phyloP scores from a whole-genome alignment of 2,888 invertebrate species.

The Lampropteryx suffumata region DNA sequence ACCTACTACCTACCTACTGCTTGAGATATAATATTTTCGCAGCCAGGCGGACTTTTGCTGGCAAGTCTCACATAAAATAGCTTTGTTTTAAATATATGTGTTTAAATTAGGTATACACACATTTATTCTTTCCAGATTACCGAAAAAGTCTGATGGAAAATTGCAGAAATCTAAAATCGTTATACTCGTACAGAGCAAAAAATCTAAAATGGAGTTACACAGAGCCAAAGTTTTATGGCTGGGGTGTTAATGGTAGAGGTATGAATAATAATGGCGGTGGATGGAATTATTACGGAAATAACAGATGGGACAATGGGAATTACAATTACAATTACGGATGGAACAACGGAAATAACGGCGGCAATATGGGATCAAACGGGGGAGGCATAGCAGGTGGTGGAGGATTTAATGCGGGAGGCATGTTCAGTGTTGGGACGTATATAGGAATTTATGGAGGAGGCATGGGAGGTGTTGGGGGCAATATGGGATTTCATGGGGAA shows the following conservation, averaged over 20 bases:
- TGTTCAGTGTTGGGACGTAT: no score
- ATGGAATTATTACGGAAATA: neutral
- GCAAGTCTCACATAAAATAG: no score
- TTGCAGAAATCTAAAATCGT: conserved; percentile 29
- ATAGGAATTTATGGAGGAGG: no score
- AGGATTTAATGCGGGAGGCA: no score
- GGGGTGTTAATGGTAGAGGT: neutral
- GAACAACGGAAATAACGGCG: neutral
- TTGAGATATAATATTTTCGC: no score
- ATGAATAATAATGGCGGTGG: neutral
- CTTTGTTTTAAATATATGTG: no score
- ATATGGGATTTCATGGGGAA: neutral
- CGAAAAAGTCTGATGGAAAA: conserved; percentile 30
- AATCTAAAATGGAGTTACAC: neutral
- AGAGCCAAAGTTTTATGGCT: no score
- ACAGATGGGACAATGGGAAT: neutral
- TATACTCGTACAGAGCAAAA: neutral
- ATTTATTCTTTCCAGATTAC: conserved; percentile 44
- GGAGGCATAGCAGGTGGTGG: no score
- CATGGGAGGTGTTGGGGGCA: neutral
- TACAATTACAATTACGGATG: neutral
- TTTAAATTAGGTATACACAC: no score
- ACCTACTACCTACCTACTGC: no score
- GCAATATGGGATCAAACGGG: no score
- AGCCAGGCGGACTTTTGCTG: no score